A percentile compares a stretch with the other conserved stretches of the same genome.
phyloP scores from a whole-genome alignment of 2,113 vertebrate species.

The Columba janthina region DNA sequence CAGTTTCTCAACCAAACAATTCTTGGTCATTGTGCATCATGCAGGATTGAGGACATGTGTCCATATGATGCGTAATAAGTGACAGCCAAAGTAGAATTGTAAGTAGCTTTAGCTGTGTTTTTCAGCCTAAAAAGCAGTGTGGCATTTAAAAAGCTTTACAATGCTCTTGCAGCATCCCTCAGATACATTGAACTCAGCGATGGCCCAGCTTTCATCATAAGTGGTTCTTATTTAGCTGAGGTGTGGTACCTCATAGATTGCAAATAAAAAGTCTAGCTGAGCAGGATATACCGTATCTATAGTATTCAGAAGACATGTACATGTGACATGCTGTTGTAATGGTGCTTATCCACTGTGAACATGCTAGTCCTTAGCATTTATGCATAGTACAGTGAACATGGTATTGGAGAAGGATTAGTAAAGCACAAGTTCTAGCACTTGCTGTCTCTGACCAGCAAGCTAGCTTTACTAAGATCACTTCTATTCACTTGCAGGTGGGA shows the following conservation, averaged over 20 bases:
- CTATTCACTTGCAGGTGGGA: neutral
- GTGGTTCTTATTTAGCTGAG: neutral
- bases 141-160: slow-evolving; percentile 14
- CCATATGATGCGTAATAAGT: neutral
- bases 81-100: neutral
- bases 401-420: neutral
- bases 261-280: neutral
- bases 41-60: neutral
- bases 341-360: neutral
- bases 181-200: neutral
- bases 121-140: slow-evolving; percentile 6
- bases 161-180: neutral
- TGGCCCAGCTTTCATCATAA: neutral
- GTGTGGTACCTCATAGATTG: neutral
- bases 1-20: neutral
- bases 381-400: accelerated
- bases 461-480: neutral
- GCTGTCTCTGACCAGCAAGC: neutral
- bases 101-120: slow-evolving; percentile 17
- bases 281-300: neutral
- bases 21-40: neutral
- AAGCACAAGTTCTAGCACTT: neutral
- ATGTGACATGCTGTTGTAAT: neutral
- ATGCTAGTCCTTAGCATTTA: neutral
- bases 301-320: neutral